Base-by-base conservation (phyloP, 2,797 vertebrate species). In the Morus bassanus region DNA sequence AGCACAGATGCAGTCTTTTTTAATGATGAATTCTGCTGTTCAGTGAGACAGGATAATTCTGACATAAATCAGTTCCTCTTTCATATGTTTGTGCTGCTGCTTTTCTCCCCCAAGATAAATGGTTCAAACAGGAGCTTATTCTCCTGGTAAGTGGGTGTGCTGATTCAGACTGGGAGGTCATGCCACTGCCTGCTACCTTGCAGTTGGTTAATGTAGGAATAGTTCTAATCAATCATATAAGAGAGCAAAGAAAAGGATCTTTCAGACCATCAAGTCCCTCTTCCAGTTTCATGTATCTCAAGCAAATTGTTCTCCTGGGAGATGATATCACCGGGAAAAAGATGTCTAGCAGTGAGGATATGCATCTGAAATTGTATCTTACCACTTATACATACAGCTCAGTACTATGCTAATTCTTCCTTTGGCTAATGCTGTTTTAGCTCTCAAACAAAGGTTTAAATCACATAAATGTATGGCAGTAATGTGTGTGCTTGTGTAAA, bases 61-160 rank as follows among this genome's bases (percentile, higher is more conserved):
- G 73, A 92, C 46, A 95, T 96, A 97, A 96, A 95, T 97, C 89
- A 92, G 92, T 78, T 80, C 33, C 59, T 93, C 48, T 72, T 87
- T 95, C 72, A 57, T 67, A n/a, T 51, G 69, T 84, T 92, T 91
- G 53, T 80, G 65, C 73, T 83, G 68, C 65, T 89, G 57, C 85
- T 94, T 89, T 93, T 76, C 87, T 91, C 25, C 39, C 41, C 31
- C 11, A 79, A 88, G 93, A 96, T 83, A 89, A 95, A 96, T 94
- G 65, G 13, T 78, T 94, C 35, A 73, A 91, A 82, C 18, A 79
- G 77, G 56, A 93, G 48, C 54, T 89, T 95, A 65, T 89, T 93
- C 67, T 92, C 41, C 61, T 86, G 69, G 19, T 91, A 75, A 30
- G 85, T 78, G 93, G 46, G 82, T 88, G 91, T 93, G 79, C 76